Evolutionary conservation across 2,797 vertebrate genomes (phyloP).

Genomic region (Oreonectes daqikongensis): DNA sequence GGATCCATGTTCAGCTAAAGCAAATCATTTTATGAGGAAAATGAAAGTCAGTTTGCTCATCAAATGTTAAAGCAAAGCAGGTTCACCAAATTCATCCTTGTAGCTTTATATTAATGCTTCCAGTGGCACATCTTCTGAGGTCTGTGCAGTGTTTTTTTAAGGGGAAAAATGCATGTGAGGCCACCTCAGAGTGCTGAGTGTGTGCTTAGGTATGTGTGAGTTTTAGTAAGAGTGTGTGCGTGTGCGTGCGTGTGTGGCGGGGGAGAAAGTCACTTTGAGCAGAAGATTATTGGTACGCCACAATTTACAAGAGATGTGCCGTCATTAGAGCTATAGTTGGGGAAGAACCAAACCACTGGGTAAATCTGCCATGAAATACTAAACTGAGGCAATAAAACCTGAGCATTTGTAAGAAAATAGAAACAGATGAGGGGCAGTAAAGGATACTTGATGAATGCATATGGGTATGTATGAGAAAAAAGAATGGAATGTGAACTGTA

Average conservation of each 20-base stretch:
- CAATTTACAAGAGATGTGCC: constrained; percentile 78
- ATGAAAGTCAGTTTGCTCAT: background rate
- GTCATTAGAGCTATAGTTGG: constrained; percentile 73
- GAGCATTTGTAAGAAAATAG: constrained; percentile 82
- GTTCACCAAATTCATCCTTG: background rate
- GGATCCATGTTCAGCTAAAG: background rate
- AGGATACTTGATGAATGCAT: constrained; percentile 43
- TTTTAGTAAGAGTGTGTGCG: constrained; percentile 33
- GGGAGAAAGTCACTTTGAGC: constrained; percentile 53
- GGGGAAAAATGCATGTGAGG: constrained; percentile 46
- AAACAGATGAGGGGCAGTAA: constrained; percentile 79
- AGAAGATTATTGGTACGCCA: constrained; percentile 71
- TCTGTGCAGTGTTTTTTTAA: constrained; percentile 30
- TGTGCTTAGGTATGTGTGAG: constrained; percentile 29
- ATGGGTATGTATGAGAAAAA: constrained; percentile 41
- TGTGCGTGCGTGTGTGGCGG: constrained; percentile 2
- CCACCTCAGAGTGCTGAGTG: constrained; percentile 50
- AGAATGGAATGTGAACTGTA: constrained; percentile 62
- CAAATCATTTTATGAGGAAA: too few species aligned
- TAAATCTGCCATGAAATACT: constrained; percentile 85
- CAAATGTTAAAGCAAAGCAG: background rate
- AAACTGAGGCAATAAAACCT: constrained; percentile 80
- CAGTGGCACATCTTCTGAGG: constrained; percentile 26
- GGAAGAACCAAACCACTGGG: constrained; percentile 74
- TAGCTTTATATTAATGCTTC: constrained; percentile 6